Conservation (phyloP, 2,113 vertebrate species). For the Rhea americana region DNA sequence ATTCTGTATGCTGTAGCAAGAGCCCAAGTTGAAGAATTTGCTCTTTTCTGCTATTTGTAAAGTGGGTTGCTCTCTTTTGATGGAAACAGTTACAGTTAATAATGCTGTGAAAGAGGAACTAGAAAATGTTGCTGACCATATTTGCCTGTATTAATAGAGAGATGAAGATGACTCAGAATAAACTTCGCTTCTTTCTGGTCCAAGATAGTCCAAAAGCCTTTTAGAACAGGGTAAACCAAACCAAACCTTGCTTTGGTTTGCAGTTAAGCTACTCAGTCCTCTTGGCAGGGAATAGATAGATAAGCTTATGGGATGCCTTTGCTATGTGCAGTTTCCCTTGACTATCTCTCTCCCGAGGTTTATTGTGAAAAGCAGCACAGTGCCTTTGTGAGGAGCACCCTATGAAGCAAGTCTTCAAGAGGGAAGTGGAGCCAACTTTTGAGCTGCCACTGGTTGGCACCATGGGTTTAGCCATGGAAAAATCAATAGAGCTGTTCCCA, state of each 20-base stretch:
- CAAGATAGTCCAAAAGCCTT: background rate
- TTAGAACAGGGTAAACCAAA: background rate
- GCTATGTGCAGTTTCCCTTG: background rate
- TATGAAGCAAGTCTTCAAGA: background rate
- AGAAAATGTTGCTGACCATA: background rate
- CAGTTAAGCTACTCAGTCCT: background rate
- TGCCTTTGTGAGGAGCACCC: background rate
- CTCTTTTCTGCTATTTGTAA: background rate
- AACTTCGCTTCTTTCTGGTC: background rate
- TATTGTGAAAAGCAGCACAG: background rate
- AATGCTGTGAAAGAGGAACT: background rate
- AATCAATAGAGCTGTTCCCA: background rate
- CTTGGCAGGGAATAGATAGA: background rate
- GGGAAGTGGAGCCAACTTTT: background rate
- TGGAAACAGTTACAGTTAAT: background rate
- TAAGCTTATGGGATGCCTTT: background rate
- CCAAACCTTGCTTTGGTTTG: background rate
- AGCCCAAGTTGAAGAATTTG: background rate
- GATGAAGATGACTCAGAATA: background rate
- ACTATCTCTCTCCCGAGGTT: accelerated
- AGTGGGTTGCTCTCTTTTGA: background rate
- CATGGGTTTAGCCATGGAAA: background rate
- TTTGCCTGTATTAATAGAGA: background rate
- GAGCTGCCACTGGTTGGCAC: accelerated
- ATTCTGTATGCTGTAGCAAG: background rate